A percentile compares a stretch with the other conserved stretches of the same genome.
Conservation (phyloP, 2,888 invertebrate genomes). For the Zygogramma bicolorata region DNA sequence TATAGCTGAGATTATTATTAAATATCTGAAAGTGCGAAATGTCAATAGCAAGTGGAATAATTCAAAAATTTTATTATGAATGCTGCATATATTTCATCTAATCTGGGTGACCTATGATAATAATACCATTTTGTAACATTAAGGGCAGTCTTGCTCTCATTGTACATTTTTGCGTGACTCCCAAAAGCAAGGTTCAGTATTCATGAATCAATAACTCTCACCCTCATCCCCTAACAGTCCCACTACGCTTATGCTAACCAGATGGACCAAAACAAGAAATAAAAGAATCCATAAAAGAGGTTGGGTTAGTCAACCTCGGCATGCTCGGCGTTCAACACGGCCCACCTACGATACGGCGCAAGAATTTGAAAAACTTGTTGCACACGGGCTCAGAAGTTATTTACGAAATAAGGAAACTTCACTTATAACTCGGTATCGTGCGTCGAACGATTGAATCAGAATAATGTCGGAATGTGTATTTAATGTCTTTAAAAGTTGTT, state of each 20-base stretch:
- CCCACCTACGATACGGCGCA: constrained; percentile 53
- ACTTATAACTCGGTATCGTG: neutral
- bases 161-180: too few relatives aligned
- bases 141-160: neutral
- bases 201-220: neutral
- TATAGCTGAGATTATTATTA: too few relatives aligned
- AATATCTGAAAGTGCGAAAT: too few relatives aligned
- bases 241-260: constrained; percentile 60
- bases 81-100: too few relatives aligned
- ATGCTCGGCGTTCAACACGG: constrained; percentile 44
- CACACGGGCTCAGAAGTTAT: neutral
- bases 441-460: neutral
- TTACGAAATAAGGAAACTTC: neutral
- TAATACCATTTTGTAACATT: neutral
- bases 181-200: too few relatives aligned
- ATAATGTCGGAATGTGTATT: neutral
- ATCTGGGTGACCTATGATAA: too few relatives aligned
- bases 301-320: constrained; percentile 61
- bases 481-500: neutral
- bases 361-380: constrained; percentile 23
- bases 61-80: too few relatives aligned
- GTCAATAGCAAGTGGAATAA: too few relatives aligned
- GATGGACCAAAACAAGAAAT: constrained; percentile 61
- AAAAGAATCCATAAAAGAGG: constrained; percentile 55
- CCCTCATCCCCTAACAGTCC: constrained; percentile 1